Percentiles rank a stretch among this genome's conserved stretches.
Evolutionary conservation across 2,797 vertebrate species (phyloP).

Genomic region (Dermochelys coriacea): DNA sequence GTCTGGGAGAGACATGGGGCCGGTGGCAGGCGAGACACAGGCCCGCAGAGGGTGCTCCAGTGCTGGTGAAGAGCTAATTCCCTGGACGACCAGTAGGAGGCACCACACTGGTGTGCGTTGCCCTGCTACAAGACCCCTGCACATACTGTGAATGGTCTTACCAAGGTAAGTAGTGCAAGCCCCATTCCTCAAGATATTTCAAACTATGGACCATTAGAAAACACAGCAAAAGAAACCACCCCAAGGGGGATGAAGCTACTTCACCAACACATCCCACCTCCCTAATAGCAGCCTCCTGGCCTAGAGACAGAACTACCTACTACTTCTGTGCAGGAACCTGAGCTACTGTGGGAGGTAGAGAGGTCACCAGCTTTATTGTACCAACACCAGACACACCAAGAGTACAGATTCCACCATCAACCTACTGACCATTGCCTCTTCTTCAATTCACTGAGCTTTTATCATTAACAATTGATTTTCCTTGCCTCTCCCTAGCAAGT

Average conservation of each 20-base stretch:
- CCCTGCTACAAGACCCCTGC: neutral
- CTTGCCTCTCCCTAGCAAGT: neutral
- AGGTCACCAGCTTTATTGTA: neutral
- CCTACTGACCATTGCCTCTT: neutral
- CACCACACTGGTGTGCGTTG: too few relatives aligned
- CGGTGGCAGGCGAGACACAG: too few relatives aligned
- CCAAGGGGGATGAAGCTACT: neutral
- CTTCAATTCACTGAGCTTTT: neutral
- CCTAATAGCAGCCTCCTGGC: neutral
- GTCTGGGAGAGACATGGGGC: too few relatives aligned
- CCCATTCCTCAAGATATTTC: neutral
- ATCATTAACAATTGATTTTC: neutral
- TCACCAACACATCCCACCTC: neutral
- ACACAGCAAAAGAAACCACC: neutral
- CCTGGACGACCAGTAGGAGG: too few relatives aligned
- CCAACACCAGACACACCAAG: neutral
- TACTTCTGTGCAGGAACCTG: neutral
- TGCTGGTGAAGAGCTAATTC: too few relatives aligned
- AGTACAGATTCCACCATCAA: neutral
- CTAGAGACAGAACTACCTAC: neutral
- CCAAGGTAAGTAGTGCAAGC: neutral
- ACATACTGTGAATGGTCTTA: neutral
- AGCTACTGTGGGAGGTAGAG: neutral
- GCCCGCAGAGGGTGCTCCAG: too few relatives aligned
- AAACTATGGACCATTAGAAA: neutral